phyloP scores from a whole-genome alignment of 2,888 invertebrate species.

The Periphyllus acericola region DNA sequence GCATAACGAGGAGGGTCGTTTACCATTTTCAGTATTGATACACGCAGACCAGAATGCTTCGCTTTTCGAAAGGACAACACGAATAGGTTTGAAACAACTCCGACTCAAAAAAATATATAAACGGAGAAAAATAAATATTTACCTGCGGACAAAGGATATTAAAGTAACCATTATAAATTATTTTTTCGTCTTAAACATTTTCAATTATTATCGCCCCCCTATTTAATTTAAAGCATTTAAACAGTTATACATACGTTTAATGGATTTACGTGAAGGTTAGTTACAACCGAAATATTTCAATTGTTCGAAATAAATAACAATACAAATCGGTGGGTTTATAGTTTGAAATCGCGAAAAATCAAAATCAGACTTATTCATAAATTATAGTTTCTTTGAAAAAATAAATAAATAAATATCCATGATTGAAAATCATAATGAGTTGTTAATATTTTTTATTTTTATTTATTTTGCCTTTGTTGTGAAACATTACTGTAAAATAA shows the following conservation, averaged over 20 bases:
- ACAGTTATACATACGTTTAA: background rate
- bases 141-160: background rate
- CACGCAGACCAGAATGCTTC: background rate
- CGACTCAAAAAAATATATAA: background rate
- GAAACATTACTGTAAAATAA: too few species aligned
- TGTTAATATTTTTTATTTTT: too few species aligned
- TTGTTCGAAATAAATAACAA: too few species aligned
- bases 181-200: background rate
- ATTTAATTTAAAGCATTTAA: background rate
- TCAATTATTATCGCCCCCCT: background rate
- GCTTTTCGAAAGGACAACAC: background rate
- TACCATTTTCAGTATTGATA: constrained; percentile 6
- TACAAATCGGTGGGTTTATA: too few species aligned
- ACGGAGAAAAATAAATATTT: background rate
- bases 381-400: too few species aligned
- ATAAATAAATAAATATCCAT: too few species aligned
- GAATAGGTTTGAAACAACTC: background rate
- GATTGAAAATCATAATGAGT: too few species aligned
- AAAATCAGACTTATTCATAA: too few species aligned
- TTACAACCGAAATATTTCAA: too few species aligned
- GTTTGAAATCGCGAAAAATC: too few species aligned
- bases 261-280: too few species aligned
- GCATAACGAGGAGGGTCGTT: constrained; percentile 9
- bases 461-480: too few species aligned
- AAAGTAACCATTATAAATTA: background rate